phyloP scores from a whole-genome alignment of 2,797 vertebrate genomes.

The Anniella stebbinsi region DNA sequence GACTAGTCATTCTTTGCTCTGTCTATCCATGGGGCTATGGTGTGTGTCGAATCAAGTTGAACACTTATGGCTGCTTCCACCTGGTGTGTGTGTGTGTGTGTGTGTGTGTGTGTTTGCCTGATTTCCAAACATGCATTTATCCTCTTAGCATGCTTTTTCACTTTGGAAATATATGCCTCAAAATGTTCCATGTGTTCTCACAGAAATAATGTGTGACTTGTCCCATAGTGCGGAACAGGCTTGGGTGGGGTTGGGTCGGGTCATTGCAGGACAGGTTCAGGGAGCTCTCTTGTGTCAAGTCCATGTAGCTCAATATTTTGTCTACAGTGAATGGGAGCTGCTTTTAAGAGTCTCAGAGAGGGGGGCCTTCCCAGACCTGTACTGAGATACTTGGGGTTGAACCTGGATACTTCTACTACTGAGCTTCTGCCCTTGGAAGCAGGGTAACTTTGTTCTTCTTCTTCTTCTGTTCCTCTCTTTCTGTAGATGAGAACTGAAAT shows the following conservation, averaged over 20 bases:
- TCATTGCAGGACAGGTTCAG: background rate
- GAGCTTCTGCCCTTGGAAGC: background rate
- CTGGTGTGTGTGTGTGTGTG: too few relatives aligned
- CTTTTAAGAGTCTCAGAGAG: background rate
- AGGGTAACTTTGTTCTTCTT: too few relatives aligned
- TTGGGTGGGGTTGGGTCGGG: background rate
- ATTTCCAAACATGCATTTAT: background rate
- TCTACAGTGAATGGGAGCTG: background rate
- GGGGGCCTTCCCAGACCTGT: too few relatives aligned
- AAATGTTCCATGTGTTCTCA: background rate
- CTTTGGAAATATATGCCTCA: background rate
- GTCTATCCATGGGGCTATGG: background rate
- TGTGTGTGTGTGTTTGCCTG: background rate
- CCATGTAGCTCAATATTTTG: background rate
- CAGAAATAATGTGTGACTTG: background rate
- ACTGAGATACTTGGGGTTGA: background rate
- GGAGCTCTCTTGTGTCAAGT: background rate
- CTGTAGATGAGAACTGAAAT: background rate
- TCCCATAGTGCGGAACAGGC: background rate
- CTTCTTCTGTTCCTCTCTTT: too few relatives aligned
- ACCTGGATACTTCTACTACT: background rate
- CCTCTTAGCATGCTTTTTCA: background rate
- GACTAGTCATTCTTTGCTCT: background rate
- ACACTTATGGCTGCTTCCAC: too few relatives aligned
- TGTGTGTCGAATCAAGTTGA: too few relatives aligned